phyloP scores from a whole-genome alignment of 2,113 vertebrate genomes.

The Tamias sibiricus region DNA sequence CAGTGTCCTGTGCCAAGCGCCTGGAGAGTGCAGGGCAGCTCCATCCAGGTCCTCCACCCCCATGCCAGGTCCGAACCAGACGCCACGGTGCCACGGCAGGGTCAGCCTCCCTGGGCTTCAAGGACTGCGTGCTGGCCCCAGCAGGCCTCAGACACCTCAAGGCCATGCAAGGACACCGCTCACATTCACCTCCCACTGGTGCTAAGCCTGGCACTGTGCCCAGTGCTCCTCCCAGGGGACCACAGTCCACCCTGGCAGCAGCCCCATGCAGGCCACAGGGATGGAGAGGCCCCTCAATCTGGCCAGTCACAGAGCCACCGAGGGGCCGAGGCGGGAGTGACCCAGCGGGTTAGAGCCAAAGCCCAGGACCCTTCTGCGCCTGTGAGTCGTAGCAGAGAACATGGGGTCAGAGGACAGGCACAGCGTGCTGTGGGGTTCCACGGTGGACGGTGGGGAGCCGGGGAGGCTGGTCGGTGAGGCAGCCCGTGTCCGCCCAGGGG shows the following conservation, averaged over 20 bases:
- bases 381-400: not conserved
- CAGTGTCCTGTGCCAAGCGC: too few species aligned
- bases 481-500: not conserved
- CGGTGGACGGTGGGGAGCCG: not conserved
- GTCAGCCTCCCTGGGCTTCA: not conserved
- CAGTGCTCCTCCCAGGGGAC: not conserved
- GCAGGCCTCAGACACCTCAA: not conserved
- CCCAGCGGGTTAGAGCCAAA: not conserved
- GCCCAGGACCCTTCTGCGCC: not conserved
- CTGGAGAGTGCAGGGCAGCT: not conserved
- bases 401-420: not conserved
- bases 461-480: not conserved
- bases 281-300: not conserved
- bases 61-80: not conserved
- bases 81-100: rapidly evolving
- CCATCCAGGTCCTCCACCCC: not conserved
- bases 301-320: not conserved
- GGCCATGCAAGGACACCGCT: not conserved
- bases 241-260: not conserved
- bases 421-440: not conserved
- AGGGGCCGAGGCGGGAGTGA: not conserved
- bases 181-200: not conserved
- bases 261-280: not conserved
- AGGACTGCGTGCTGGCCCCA: not conserved
- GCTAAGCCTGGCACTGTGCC: not conserved